Evolutionary conservation across 2,888 invertebrate genomes (phyloP).

Genomic region (Lithophane socia): DNA sequence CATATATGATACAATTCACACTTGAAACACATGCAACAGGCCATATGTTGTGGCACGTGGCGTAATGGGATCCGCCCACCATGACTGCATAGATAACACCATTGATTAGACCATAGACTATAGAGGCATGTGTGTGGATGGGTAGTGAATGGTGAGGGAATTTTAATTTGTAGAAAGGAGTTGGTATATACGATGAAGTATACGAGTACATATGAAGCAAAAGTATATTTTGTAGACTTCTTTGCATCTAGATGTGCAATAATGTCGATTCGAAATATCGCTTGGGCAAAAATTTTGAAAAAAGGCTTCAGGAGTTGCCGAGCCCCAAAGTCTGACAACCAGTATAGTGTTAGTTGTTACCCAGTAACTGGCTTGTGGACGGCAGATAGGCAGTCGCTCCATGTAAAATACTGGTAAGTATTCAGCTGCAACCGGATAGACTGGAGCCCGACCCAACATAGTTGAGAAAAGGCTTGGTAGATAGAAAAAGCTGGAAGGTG

Average conservation of each 20-base stretch:
- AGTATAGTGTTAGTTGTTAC: too few species aligned
- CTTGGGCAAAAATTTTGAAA: not conserved
- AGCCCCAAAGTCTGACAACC: not conserved
- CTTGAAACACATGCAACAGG: constrained; percentile 30
- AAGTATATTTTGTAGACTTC: too few species aligned
- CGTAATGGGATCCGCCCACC: constrained; percentile 56
- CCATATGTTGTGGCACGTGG: constrained; percentile 61
- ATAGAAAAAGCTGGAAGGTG: too few species aligned
- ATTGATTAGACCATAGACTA: constrained; percentile 33
- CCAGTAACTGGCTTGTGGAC: too few species aligned
- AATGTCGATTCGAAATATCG: not conserved
- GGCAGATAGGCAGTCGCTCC: too few species aligned
- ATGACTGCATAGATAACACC: constrained; percentile 58
- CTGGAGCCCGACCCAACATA: too few species aligned
- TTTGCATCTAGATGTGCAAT: too few species aligned
- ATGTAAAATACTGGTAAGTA: too few species aligned
- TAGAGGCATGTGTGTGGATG: constrained; percentile 12
- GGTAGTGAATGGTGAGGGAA: not conserved
- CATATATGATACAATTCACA: constrained; percentile 42
- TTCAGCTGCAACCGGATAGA: too few species aligned
- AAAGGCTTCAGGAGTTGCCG: not conserved
- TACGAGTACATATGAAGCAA: too few species aligned
- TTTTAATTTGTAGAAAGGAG: not conserved
- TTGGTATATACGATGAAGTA: too few species aligned
- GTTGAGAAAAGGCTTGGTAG: too few species aligned